phyloP scores from a whole-genome alignment of 2,888 invertebrate species.

The Standfussiana lucernea region DNA sequence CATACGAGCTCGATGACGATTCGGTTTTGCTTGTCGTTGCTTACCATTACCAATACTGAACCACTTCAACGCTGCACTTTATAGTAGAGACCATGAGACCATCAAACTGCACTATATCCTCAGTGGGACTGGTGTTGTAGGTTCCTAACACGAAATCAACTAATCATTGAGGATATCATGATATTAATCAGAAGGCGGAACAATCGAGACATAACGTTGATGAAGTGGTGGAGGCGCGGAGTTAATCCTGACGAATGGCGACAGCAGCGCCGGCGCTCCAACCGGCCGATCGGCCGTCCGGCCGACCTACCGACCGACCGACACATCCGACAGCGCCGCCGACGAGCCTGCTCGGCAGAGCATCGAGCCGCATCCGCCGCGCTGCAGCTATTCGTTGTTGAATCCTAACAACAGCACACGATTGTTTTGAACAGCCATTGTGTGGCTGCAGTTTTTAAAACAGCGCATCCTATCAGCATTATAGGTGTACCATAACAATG shows the following conservation, averaged over 20 bases:
- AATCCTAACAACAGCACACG: neutral
- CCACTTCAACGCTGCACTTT: neutral
- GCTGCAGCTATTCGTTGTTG: neutral
- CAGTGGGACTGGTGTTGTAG: neutral
- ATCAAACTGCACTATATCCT: neutral
- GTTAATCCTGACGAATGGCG: slow-evolving; percentile 27
- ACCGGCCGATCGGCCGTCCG: neutral
- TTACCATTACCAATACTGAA: neutral
- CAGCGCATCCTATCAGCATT: neutral
- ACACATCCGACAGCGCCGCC: neutral
- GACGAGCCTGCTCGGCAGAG: neutral
- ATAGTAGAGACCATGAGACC: neutral
- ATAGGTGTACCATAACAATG: neutral
- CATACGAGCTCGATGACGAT: neutral
- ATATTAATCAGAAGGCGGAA: slow-evolving; percentile 11
- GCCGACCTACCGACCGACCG: neutral
- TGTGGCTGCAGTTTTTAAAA: slow-evolving; percentile 1
- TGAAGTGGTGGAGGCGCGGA: slow-evolving; percentile 27
- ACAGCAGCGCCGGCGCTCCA: neutral
- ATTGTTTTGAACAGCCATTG: slow-evolving; percentile 1
- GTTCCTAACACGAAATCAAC: neutral
- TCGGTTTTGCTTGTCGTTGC: neutral
- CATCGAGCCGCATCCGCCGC: neutral
- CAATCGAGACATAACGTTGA: slow-evolving; percentile 28
- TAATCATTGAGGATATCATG: neutral